A percentile compares a stretch with the other conserved stretches of the same genome.
phyloP scores from a whole-genome alignment of 2,797 vertebrate genomes.

The Apogon hyalosoma region DNA sequence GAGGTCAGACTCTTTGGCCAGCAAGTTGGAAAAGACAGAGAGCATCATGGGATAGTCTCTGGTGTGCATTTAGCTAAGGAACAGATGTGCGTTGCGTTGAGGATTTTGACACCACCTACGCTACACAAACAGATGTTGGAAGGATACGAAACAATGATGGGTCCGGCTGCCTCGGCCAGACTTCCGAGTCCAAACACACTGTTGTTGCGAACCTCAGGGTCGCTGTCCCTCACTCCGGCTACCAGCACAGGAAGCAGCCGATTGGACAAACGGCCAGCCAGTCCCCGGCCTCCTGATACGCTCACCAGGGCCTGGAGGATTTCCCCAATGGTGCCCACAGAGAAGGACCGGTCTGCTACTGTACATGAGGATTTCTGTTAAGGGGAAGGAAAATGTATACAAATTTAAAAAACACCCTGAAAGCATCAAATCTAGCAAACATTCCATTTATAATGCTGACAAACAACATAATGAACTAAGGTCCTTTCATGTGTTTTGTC shows the following conservation, averaged over 20 bases:
- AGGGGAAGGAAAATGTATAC: not conserved
- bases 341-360: constrained; percentile 90
- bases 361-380: constrained; percentile 88
- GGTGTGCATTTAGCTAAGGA: constrained; percentile 70
- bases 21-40: constrained; percentile 87
- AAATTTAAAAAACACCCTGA: not conserved
- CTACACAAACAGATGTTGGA: not conserved
- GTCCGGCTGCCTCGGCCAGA: constrained; percentile 87
- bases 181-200: constrained; percentile 89
- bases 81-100: not conserved
- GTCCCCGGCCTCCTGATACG: constrained; percentile 68
- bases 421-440: not conserved
- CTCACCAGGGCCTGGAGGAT: constrained; percentile 83
- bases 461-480: too few relatives aligned
- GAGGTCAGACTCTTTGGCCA: constrained; percentile 84
- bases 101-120: too few relatives aligned
- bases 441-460: too few relatives aligned
- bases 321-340: constrained; percentile 88
- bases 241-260: constrained; percentile 86
- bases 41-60: constrained; percentile 91
- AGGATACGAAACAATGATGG: constrained; percentile 89
- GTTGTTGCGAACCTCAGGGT: constrained; percentile 92
- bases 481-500: too few relatives aligned
- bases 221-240: constrained; percentile 80
- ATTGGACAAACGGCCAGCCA: constrained; percentile 86